A percentile compares a stretch with the other conserved stretches of the same genome.
phyloP scores from a whole-genome alignment of 2,797 vertebrate species.

The Centropyge bicolor region DNA sequence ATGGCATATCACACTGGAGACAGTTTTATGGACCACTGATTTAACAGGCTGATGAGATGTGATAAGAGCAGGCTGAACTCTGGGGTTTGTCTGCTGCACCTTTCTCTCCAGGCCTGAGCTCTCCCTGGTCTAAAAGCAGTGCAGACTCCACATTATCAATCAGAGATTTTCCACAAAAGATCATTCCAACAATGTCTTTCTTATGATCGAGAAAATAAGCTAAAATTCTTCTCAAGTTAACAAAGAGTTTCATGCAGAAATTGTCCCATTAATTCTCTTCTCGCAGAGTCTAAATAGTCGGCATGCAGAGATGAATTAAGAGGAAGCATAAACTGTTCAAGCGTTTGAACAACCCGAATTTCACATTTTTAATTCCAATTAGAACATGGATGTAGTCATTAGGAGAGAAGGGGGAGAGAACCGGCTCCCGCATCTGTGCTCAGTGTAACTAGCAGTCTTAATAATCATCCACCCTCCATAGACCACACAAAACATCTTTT shows the following conservation, averaged over 20 bases:
- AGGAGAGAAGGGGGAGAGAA: constrained; percentile 10
- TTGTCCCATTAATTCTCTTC: neutral
- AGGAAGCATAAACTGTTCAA: neutral
- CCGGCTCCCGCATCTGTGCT: constrained; percentile 3
- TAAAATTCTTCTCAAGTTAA: neutral
- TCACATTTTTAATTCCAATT: constrained; percentile 20
- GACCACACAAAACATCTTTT: constrained; percentile 15
- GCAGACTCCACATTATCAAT: constrained; percentile 51
- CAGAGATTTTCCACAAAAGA: constrained; percentile 30
- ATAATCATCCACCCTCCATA: constrained; percentile 10
- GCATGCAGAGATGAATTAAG: constrained; percentile 12
- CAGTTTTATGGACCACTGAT: constrained; percentile 73
- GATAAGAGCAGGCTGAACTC: constrained; percentile 68
- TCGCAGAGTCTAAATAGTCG: constrained; percentile 16
- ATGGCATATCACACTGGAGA: constrained; percentile 69
- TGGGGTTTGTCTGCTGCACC: constrained; percentile 41
- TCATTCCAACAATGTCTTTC: constrained; percentile 10
- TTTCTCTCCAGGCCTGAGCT: constrained; percentile 42
- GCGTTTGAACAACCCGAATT: constrained; percentile 7
- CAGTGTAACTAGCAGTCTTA: constrained; percentile 25
- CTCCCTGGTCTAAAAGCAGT: constrained; percentile 29
- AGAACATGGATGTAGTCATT: constrained; percentile 32
- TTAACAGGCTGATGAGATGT: constrained; percentile 77
- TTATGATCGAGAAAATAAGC: constrained; percentile 1
- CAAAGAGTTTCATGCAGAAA: constrained; percentile 15